A percentile compares a stretch with the other conserved stretches of the same genome.
Evolutionary conservation across 2,113 vertebrate species (phyloP).

Genomic region (Nansenia antarctica): DNA sequence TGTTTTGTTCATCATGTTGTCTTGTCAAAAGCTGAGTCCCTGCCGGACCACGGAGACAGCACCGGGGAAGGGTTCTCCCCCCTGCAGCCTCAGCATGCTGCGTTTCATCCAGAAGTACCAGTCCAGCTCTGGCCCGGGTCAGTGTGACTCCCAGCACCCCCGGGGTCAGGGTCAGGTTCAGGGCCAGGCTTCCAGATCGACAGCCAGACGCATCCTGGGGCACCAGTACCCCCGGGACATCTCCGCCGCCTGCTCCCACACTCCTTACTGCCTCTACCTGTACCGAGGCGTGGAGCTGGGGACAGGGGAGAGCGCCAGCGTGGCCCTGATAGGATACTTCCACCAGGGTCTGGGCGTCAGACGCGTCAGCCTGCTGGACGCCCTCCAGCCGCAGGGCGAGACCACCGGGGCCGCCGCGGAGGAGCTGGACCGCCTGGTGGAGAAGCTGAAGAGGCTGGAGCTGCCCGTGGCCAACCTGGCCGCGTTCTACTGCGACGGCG

Average conservation of each 20-base stretch:
- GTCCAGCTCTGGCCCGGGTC: no score
- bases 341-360: conserved; percentile 37
- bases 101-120: conserved; percentile 44
- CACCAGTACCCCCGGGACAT: conserved; percentile 30
- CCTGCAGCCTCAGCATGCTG: not conserved
- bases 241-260: conserved; percentile 13
- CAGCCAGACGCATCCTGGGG: conserved; percentile 26
- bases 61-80: not conserved
- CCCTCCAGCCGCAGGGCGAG: conserved; percentile 25
- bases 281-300: conserved; percentile 51
- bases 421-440: conserved; percentile 28
- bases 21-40: not conserved
- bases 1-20: not conserved
- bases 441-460: conserved; percentile 28
- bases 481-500: conserved; percentile 54
- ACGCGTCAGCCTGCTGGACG: conserved; percentile 53
- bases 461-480: conserved; percentile 52
- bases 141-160: conserved; percentile 1
- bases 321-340: conserved; percentile 65
- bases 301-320: conserved; percentile 9
- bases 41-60: conserved; percentile 1
- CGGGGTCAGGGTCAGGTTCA: not conserved
- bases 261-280: conserved; percentile 69
- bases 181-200: no score
- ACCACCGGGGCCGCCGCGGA: not conserved